A percentile compares a stretch with the other conserved stretches of the same genome.
These are phyloP conservation scores for Aptenodytes patagonicus DNA, from an alignment of 2,113 vertebrate species.

Conservation along the genomic window DNA sequence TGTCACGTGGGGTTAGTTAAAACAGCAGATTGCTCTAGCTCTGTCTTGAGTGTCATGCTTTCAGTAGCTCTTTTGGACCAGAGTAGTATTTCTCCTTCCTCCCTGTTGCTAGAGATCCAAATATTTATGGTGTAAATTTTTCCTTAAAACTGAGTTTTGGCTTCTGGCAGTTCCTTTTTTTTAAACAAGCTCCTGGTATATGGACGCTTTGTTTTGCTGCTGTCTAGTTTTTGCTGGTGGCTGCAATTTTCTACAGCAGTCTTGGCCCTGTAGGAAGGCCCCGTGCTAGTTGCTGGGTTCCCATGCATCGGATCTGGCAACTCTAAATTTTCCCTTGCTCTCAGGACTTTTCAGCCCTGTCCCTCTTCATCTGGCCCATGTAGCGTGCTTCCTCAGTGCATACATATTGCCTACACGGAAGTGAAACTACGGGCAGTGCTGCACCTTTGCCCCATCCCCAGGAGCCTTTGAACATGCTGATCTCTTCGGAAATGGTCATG, in stretches of 20 bases:
- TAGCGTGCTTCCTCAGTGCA: accelerated
- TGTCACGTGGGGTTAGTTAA: not conserved
- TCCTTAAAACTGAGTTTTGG: not conserved
- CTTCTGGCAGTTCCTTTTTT: not conserved
- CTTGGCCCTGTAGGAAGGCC: not conserved
- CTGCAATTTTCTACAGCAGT: not conserved
- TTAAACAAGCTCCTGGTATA: not conserved
- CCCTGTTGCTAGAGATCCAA: not conserved
- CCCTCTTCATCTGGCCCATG: not conserved
- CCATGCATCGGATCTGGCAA: not conserved
- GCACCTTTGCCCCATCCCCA: not conserved
- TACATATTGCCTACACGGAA: not conserved
- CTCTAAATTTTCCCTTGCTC: not conserved
- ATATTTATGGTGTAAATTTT: slow-evolving; percentile 2
- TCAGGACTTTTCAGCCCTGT: not conserved
- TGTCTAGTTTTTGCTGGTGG: not conserved
- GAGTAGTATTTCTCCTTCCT: not conserved
- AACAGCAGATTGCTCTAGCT: not conserved
- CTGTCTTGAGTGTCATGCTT: not conserved
- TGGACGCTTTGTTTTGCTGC: not conserved
- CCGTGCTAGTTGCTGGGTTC: not conserved
- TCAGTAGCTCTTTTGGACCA: not conserved
- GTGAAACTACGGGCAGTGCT: not conserved
- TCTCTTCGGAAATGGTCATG: not conserved
- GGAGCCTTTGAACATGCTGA: not conserved